A percentile compares a stretch with the other conserved stretches of the same genome.
These are phyloP conservation scores for Fringilla coelebs DNA, from an alignment of 2,797 vertebrate species.

Conservation along the genomic window DNA sequence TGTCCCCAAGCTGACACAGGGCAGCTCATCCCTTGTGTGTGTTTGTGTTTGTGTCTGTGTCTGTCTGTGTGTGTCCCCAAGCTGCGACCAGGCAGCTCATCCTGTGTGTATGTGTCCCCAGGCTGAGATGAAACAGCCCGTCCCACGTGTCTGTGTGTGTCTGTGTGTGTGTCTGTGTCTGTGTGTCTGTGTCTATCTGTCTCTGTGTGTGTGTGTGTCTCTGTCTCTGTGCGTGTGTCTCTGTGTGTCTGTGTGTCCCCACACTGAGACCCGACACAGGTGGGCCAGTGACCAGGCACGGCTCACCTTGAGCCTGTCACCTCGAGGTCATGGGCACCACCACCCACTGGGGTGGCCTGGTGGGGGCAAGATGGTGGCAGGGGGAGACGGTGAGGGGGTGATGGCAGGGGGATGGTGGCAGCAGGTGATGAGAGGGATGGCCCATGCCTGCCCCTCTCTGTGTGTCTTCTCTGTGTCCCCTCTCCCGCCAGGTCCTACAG, in stretches of 20 bases:
- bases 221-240: neutral
- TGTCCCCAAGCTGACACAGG: neutral
- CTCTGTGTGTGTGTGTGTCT: too few species aligned
- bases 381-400: too few species aligned
- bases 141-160: neutral
- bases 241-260: neutral
- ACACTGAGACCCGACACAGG: rapidly evolving
- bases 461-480: neutral
- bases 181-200: too few species aligned
- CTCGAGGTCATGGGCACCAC: neutral
- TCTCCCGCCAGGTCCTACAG: slow-evolving; percentile 82
- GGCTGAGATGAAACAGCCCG: neutral
- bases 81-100: neutral
- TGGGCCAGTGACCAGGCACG: rapidly evolving
- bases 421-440: neutral
- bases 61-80: neutral
- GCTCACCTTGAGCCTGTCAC: slow-evolving; percentile 5
- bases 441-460: rapidly evolving
- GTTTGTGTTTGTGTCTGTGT: neutral
- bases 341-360: rapidly evolving
- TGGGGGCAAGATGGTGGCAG: neutral
- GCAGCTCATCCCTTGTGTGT: neutral
- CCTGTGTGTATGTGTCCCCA: too few species aligned
- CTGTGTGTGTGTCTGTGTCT: too few species aligned
- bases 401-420: too few species aligned